Base-by-base conservation (phyloP, 1,140 invertebrate species). In the Armadillidium nasatum region DNA sequence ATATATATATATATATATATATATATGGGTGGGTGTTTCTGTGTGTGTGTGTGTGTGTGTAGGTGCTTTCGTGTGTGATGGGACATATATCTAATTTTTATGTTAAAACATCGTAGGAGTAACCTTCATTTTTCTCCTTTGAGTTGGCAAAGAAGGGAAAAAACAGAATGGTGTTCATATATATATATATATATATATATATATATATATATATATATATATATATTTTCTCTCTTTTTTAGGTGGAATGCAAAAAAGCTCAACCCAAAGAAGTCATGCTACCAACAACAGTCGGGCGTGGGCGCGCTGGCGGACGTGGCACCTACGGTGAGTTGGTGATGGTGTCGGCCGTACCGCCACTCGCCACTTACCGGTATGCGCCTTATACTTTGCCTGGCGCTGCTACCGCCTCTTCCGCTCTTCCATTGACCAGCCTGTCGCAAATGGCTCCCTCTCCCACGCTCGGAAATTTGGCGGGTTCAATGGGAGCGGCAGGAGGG, bases 161-260 rank as follows among this genome's bases (percentile, higher is more conserved):
- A n/a, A n/a, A n/a, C n/a, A n/a, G n/a, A n/a, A n/a, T n/a, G n/a
- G n/a, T n/a, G n/a, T n/a, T n/a, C n/a, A 33, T 33, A 33, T 33
- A 33, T 33, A 3, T 33, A 33, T 33, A 33, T 33, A 33, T 33
- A 33, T 33, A 33, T 33, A 33, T 33, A 33, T 33, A 33, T 33
- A 33, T 33, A 33, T 33, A 33, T 33, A 33, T 33, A 33, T 33
- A 33, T 33, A 33, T 33, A 33, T 33, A 33, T 33, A 33, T 33
- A 33, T 33, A 33, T 33, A 33, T 33, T 33, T 60, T 19, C 19
- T 60, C 19, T 60, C 50, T 60, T 19, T 71, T 68, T 43, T 88
- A 98, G 96, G 96, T 98, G 87, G 96, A 99, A 89, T 98, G 96
- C 89, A 98, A 98, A 91, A 98, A 98, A 88, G 96, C 96, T 84